Base-by-base conservation (phyloP, 1,140 invertebrate species). In the Drosophila sturtevanti region DNA sequence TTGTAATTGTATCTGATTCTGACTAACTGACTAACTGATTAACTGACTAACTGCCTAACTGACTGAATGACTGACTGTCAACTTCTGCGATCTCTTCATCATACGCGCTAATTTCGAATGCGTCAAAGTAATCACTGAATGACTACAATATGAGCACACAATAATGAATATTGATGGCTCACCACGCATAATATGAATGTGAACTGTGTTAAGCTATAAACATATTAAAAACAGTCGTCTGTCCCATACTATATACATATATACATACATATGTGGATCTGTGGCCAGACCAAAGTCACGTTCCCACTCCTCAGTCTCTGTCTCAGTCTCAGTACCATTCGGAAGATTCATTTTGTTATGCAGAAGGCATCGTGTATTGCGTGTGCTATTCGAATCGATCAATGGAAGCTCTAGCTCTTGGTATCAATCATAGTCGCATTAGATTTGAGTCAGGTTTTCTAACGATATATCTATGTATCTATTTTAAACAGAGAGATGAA, bases 121-220 rank as follows among this genome's bases (percentile, higher is more conserved):
- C 80, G 52, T 58, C 48, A 44, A 44, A 65, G 63, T 75, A 67
- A 54, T 24, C 18, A 18, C 21, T 31, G 27, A 7, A 21, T 48
- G 41, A 21, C 41, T 48, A 48, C 41, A 48, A 48, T 48, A 48
- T 48, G 41, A 48, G 21, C 41, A 48, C 41, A 48, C 51, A 24
- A 56, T 66, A 87, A 79, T 86, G 82, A 87, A 77, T 86, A 87
- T 87, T 66, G 75, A 79, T 86, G 84, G 71, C 41, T 48, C 41
- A 48, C 41, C 82, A 79, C 75, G 79, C 81, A 86, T 87, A 79
- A 87, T 87, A 56, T 44, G 56, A 56, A 54, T 87, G 63, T 55
- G 56, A 56, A 54, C 58, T 63, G 59, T 22, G 59, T 58, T 48
- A 18, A 21, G 41, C 41, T 37, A 68, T 78, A 68, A 64, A 63